Evolutionary conservation across 2,888 invertebrate genomes (phyloP).

Genomic region (Epiperipatus broadwayi): DNA sequence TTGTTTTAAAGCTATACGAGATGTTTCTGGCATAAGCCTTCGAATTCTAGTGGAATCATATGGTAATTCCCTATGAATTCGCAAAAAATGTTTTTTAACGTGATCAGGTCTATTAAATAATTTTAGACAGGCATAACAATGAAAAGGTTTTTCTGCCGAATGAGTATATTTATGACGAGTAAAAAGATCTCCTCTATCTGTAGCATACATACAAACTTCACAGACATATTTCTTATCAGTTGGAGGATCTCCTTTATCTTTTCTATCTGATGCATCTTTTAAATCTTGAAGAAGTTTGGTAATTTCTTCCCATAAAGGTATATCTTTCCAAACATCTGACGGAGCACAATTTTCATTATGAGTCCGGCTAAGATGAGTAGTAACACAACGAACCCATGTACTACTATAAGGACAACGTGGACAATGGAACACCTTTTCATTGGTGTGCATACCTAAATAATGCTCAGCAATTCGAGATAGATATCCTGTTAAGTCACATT

Average conservation of each 20-base stretch:
- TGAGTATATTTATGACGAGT: slow-evolving; percentile 83
- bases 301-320: slow-evolving; percentile 51
- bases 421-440: slow-evolving; percentile 42
- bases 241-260: slow-evolving; percentile 10
- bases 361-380: slow-evolving; percentile 49
- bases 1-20: slow-evolving; percentile 12
- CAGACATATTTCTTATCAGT: slow-evolving; percentile 49
- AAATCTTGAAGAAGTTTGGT: slow-evolving; percentile 47
- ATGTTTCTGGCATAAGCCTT: slow-evolving; percentile 18
- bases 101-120: slow-evolving; percentile 85
- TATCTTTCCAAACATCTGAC: slow-evolving; percentile 39
- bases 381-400: slow-evolving; percentile 53
- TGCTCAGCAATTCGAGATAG: slow-evolving; percentile 52
- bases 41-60: slow-evolving; percentile 40
- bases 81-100: slow-evolving; percentile 75
- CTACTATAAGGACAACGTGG: slow-evolving; percentile 51
- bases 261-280: slow-evolving; percentile 28
- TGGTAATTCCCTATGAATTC: slow-evolving; percentile 74
- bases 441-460: slow-evolving; percentile 53
- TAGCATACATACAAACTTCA: slow-evolving; percentile 70
- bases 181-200: slow-evolving; percentile 70
- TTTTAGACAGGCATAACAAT: slow-evolving; percentile 76
- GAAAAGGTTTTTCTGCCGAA: slow-evolving; percentile 77
- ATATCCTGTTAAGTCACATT: slow-evolving; percentile 50
- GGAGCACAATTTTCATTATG: slow-evolving; percentile 43